These are phyloP conservation scores for Noctilio leporinus DNA, from an alignment of 2,113 vertebrate species.

Conservation along the genomic window DNA sequence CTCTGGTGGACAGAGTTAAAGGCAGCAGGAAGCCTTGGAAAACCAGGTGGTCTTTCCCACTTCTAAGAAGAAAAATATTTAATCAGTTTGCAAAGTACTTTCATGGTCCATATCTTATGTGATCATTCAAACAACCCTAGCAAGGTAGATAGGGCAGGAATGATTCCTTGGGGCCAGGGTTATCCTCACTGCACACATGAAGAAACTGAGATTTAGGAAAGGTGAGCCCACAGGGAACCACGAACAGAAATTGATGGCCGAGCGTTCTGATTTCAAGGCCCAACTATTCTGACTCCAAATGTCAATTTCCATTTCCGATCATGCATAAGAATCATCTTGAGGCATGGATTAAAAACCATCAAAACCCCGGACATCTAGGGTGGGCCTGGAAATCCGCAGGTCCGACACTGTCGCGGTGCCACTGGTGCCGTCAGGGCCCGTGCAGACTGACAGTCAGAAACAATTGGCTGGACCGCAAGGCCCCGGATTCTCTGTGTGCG, in stretches of 20 bases:
- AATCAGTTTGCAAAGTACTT: not conserved
- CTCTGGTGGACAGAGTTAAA: not conserved
- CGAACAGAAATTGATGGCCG: not conserved
- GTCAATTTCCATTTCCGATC: not conserved
- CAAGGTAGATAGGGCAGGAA: not conserved
- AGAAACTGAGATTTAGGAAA: not conserved
- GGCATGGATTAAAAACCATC: not conserved
- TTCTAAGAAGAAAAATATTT: not conserved
- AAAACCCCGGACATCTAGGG: not conserved
- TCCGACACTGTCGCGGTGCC: not conserved
- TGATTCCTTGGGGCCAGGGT: too few relatives aligned
- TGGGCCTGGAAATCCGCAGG: too few relatives aligned
- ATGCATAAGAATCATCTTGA: not conserved
- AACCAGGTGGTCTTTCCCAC: not conserved
- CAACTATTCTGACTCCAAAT: not conserved
- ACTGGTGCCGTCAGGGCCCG: not conserved
- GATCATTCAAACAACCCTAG: not conserved
- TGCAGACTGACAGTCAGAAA: not conserved
- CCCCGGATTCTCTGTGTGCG: not conserved
- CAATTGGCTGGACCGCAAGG: accelerated
- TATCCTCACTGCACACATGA: not conserved
- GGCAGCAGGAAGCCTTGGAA: not conserved
- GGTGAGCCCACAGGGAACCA: accelerated
- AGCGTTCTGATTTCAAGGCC: not conserved
- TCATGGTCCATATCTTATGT: not conserved